A percentile compares a stretch with the other conserved stretches of the same genome.
These are phyloP conservation scores for Flabesymbios commensalis DNA, from an alignment of 2,888 invertebrate genomes.

Conservation along the genomic window DNA sequence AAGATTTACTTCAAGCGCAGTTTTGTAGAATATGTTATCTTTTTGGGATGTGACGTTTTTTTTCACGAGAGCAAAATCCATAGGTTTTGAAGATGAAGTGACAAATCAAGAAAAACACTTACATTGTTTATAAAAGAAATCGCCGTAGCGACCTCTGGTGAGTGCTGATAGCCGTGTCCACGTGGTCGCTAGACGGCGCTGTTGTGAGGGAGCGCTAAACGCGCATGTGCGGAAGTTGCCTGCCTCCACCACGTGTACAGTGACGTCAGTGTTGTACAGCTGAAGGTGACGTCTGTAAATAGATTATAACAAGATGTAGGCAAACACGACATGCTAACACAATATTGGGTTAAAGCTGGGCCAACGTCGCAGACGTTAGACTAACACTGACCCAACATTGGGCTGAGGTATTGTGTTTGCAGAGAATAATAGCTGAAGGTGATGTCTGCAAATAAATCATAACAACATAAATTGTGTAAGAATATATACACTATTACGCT, in stretches of 20 bases:
- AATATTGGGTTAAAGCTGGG: too few species aligned
- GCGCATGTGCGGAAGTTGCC: slow-evolving; percentile 20
- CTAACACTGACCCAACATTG: too few species aligned
- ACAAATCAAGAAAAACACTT: too few species aligned
- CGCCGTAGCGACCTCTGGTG: slow-evolving; percentile 20
- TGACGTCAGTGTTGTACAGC: slow-evolving; percentile 19
- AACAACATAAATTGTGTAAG: too few species aligned
- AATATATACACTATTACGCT: too few species aligned
- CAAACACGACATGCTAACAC: too few species aligned
- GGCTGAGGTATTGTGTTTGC: slow-evolving; percentile 21
- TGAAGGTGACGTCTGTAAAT: slow-evolving; percentile 19
- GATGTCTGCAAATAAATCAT: slow-evolving; percentile 14
- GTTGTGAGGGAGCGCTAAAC: slow-evolving; percentile 11
- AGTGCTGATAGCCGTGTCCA: slow-evolving; percentile 19
- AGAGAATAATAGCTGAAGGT: slow-evolving; percentile 18
- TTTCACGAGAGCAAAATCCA: too few species aligned
- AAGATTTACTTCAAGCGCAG: too few species aligned
- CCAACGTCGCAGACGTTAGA: too few species aligned
- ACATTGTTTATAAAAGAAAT: slow-evolving; percentile 20
- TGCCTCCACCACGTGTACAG: slow-evolving; percentile 29
- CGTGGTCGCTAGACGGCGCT: slow-evolving; percentile 8
- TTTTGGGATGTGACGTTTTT: too few species aligned
- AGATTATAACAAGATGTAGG: neutral
- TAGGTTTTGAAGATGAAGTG: too few species aligned
- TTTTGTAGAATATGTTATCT: too few species aligned